phyloP scores from a whole-genome alignment of 1,140 invertebrate genomes.

The Calliopsis andreniformis region DNA sequence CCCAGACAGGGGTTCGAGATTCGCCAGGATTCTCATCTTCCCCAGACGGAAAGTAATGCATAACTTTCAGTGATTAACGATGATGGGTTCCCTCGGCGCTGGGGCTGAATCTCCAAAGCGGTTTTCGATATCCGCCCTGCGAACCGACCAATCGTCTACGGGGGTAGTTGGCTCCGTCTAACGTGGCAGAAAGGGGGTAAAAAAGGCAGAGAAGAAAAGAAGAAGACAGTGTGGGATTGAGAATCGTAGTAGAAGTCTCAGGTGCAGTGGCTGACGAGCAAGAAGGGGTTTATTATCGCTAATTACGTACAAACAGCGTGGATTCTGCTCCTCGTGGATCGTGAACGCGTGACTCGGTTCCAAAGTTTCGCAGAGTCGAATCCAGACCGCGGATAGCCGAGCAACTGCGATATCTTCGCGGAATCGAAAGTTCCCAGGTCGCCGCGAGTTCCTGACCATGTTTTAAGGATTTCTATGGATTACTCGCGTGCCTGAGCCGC shows the following conservation, averaged over 20 bases:
- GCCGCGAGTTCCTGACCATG: neutral
- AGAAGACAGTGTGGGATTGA: constrained; percentile 21
- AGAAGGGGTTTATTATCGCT: constrained; percentile 74
- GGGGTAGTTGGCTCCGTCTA: neutral
- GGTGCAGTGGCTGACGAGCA: constrained; percentile 78
- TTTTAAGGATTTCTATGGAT: too few relatives aligned
- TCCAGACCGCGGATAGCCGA: neutral
- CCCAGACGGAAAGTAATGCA: neutral
- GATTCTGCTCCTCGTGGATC: constrained; percentile 65
- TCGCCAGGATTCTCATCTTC: neutral
- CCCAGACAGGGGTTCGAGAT: neutral
- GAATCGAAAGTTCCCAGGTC: neutral
- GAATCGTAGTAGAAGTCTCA: constrained; percentile 54
- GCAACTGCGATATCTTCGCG: constrained; percentile 1
- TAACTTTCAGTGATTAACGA: constrained; percentile 30
- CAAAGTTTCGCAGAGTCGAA: constrained; percentile 11
- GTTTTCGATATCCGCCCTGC: constrained; percentile 39
- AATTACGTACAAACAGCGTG: constrained; percentile 75
- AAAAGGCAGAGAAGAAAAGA: neutral
- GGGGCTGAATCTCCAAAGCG: constrained; percentile 18
- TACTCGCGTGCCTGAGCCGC: too few relatives aligned
- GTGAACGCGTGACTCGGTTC: constrained; percentile 59
- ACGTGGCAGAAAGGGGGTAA: neutral
- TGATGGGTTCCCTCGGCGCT: constrained; percentile 9
- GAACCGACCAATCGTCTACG: constrained; percentile 46